A percentile compares a stretch with the other conserved stretches of the same genome.
Conservation (phyloP, 2,113 vertebrate genomes). For the Crotalus helleri region DNA sequence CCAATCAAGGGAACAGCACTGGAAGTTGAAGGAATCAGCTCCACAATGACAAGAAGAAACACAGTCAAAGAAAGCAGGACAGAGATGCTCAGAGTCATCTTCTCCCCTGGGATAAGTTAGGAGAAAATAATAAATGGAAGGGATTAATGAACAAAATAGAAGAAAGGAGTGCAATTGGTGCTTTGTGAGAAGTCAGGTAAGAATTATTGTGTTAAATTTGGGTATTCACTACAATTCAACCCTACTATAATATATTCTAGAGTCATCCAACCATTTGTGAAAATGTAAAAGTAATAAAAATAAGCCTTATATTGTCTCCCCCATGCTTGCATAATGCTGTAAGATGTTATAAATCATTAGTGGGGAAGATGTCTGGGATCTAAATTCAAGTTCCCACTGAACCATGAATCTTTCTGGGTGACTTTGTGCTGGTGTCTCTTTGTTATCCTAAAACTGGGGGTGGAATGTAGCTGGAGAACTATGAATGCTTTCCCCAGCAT, state of each 20-base stretch:
- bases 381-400: background rate
- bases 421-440: background rate
- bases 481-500: no score
- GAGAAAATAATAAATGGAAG: background rate
- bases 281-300: background rate
- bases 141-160: background rate
- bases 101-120: slow-evolving; percentile 79
- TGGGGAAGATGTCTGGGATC: background rate
- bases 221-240: background rate
- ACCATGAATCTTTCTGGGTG: no score
- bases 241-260: background rate
- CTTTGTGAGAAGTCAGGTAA: background rate
- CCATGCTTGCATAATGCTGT: background rate
- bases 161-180: background rate
- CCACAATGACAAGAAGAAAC: slow-evolving; percentile 97
- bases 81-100: slow-evolving; percentile 98
- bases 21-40: slow-evolving; percentile 96
- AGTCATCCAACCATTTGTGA: background rate
- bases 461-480: no score
- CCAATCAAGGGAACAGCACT: slow-evolving; percentile 94
- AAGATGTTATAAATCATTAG: background rate
- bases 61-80: slow-evolving; percentile 94
- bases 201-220: background rate
- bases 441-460: background rate
- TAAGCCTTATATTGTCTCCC: background rate